Conservation (phyloP, 2,888 invertebrate species). For the Athripsodes cinereus region DNA sequence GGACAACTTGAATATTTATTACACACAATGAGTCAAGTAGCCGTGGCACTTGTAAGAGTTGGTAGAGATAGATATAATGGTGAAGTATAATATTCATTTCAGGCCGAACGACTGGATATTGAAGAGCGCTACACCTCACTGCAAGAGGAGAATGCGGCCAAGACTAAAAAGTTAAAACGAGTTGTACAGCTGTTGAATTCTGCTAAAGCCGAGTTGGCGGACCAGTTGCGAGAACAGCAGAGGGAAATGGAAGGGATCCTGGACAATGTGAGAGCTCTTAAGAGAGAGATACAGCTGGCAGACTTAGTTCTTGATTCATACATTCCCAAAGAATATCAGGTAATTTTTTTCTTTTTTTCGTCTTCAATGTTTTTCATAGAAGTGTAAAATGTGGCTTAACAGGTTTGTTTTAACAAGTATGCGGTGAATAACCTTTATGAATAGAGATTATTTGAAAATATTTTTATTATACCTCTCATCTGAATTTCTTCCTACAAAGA, state of each 20-base stretch:
- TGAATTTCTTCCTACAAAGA: too few relatives aligned
- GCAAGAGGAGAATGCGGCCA: conserved; percentile 91
- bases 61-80: too few relatives aligned
- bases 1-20: too few relatives aligned
- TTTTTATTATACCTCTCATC: too few relatives aligned
- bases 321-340: conserved; percentile 91
- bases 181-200: conserved; percentile 83
- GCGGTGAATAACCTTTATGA: too few relatives aligned
- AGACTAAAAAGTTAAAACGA: conserved; percentile 87
- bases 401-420: too few relatives aligned
- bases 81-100: too few relatives aligned
- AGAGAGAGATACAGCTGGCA: conserved; percentile 85
- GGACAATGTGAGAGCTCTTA: conserved; percentile 86
- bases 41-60: too few relatives aligned
- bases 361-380: too few relatives aligned
- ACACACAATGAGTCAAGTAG: too few relatives aligned
- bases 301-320: conserved; percentile 87
- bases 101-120: conserved; percentile 86
- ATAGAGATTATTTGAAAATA: too few relatives aligned
- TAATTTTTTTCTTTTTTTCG: conserved; percentile 32
- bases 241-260: conserved; percentile 93
- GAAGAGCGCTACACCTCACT: conserved; percentile 92
- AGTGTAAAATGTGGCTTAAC: conserved; percentile 6
- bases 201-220: conserved; percentile 76
- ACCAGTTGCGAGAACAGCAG: conserved; percentile 91